Evolutionary conservation across 2,888 invertebrate species (phyloP), one percentile per base, ranked within the genome.

Genomic region (Amphipyra berbera): DNA sequence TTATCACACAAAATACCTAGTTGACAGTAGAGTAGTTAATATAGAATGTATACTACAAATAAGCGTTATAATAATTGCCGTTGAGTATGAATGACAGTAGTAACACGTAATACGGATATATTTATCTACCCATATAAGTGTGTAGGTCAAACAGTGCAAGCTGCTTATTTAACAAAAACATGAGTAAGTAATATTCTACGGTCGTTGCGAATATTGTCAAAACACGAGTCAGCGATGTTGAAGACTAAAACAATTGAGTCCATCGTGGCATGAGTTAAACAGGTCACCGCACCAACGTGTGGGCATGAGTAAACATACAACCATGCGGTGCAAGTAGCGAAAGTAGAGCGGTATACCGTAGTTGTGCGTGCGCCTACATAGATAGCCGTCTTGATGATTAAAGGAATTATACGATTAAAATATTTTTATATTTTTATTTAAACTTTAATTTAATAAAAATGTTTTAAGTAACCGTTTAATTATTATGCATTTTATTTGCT

Each of bases 141-240:
- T 47, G 50, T 79, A 57, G 67, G 67, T 64, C 73, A 71, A 66
- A 56, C 59, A 55, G 52, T 50, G 55, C 60, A 55, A 27, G 57
- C 47, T 69, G 68, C 58, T 75, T 72, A 79, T 73, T 81, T 69
- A 73, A 79, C 71, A 76, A 65, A 75, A 73, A 65, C 70, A 65
- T 64, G 66, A 68, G 73, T 73, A 73, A 69, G 77, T 75, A 74
- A 61, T 55, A 64, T 68, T 67, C 53, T 69, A 73, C 77, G 64
- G 59, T 64, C 70, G 61, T 76, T 49, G 79, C 76, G 71, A 85
- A 84, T 90, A 90, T 90, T 91, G 85, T 86, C 87, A 90, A 89
- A 91, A 92, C 90, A 91, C 70, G 68, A 76, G 66, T 76, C 77
- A 83, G 70, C 76, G 65, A 69, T 81, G 76, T 72, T 79, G 73